Evolutionary conservation across 2,113 vertebrate species (phyloP), one percentile per base, ranked within the genome.

Genomic region (Typhlomys cinereus): DNA sequence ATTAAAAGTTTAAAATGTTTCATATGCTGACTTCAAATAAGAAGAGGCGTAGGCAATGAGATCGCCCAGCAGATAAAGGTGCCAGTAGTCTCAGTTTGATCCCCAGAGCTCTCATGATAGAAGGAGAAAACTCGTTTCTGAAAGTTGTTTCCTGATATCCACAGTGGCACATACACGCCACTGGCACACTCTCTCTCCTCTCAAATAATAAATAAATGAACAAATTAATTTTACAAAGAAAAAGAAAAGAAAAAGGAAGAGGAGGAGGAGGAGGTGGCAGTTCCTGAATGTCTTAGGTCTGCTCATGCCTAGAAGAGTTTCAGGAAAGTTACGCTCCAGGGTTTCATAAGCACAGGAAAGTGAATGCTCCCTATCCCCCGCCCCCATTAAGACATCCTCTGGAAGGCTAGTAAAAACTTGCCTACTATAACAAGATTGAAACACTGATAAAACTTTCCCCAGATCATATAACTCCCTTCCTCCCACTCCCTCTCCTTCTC

Each of bases 391-490:
- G 64, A 81, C 6, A 80, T 2, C 73, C 11, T 87, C 54, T 61
- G 34, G 15, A 62, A 57, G 29, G 52, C 90, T 76, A 83, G 23
- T 11, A 67, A 61, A 85, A 88, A 86, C 85, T n/a, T n/a, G 67
- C 41, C 48, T 76, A 21, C 69, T 89, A 34, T 14, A 36, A 46
- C 64, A 69, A 61, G 66, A 88, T 52, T 61, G 13, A 86, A 85
- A 67, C 20, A 9, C 52, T 6, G 88, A 74, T 50, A 59, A 48
- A 91, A 84, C 73, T 14, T 71, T 17, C 7, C 34, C 71, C n/a
- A 44, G 71, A 73, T 88, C 76, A 57, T 27, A 3, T 67, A 92
- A 52, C 10, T 86, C 84, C 85, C 73, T 78, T 88, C 93, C 81
- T 93, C 79, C 90, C 91, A 90, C 67, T 34, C n/a, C 57, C 74